Conservation (phyloP, 2,113 vertebrate species). For the Corynorhinus townsendii region DNA sequence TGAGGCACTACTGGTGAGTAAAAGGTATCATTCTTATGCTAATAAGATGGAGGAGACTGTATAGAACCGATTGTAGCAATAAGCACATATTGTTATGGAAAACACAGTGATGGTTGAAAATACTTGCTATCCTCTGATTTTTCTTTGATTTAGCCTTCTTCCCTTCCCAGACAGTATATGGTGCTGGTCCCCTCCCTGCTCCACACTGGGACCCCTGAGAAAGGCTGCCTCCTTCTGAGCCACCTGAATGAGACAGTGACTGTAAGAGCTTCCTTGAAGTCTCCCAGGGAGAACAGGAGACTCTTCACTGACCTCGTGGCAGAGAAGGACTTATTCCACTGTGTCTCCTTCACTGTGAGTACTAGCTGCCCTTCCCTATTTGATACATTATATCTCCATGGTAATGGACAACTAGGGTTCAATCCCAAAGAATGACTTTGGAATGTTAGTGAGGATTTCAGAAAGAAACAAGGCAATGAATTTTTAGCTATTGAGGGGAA, state of each 20-base stretch:
- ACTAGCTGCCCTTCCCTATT: background rate
- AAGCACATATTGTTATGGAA: background rate
- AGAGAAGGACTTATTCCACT: background rate
- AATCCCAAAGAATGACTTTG: background rate
- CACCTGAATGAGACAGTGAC: conserved; percentile 78
- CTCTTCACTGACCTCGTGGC: conserved; percentile 59
- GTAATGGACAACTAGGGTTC: background rate
- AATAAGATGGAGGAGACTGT: background rate
- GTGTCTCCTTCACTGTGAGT: conserved; percentile 61
- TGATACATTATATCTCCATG: background rate
- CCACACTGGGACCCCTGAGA: conserved; percentile 33
- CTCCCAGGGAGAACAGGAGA: background rate
- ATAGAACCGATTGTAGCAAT: background rate
- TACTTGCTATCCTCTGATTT: background rate
- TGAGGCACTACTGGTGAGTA: background rate
- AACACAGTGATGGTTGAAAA: background rate
- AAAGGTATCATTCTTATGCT: background rate
- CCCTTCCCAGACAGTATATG: conserved; percentile 71
- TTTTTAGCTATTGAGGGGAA: background rate
- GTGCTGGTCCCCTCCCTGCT: conserved; percentile 54
- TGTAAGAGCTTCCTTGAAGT: conserved; percentile 37
- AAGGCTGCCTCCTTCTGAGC: conserved; percentile 73
- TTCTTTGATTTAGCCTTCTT: background rate
- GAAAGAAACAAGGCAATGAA: background rate
- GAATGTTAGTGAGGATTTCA: background rate